phyloP scores from a whole-genome alignment of 2,113 vertebrate genomes.

The Chinchilla lanigera region DNA sequence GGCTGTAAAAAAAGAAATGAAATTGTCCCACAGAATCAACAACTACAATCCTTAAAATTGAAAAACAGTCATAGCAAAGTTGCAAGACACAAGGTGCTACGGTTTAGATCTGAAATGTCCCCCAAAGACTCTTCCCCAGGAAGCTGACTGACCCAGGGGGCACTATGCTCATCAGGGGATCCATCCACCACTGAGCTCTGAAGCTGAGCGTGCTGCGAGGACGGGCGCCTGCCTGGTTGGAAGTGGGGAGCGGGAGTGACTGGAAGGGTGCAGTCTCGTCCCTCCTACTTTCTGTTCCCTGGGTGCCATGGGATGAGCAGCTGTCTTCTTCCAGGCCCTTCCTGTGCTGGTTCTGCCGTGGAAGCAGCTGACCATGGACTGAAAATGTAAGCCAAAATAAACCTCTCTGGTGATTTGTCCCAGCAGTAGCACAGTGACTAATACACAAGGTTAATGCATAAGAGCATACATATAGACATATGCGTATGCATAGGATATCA shows the following conservation, averaged over 20 bases:
- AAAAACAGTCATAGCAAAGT: background rate
- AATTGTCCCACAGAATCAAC: background rate
- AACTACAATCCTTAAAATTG: background rate
- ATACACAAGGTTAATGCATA: background rate
- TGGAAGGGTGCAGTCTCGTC: background rate
- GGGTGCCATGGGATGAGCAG: background rate
- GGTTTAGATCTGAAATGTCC: background rate
- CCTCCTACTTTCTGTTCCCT: background rate
- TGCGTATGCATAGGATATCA: background rate
- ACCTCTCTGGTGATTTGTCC: background rate
- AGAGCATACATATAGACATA: background rate
- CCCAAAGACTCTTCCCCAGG: background rate
- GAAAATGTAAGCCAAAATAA: background rate
- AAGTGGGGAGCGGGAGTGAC: background rate
- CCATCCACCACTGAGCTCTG: background rate
- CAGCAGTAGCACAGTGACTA: background rate
- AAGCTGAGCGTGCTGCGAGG: background rate
- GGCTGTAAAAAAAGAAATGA: background rate
- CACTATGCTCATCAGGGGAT: background rate
- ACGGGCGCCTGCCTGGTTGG: background rate
- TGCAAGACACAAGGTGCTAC: background rate
- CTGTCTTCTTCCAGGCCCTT: background rate
- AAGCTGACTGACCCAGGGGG: background rate
- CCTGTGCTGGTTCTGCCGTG: background rate
- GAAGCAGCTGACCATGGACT: background rate